Evolutionary conservation across 1,140 invertebrate species (phyloP).

Genomic region (Drosophila aff.): DNA sequence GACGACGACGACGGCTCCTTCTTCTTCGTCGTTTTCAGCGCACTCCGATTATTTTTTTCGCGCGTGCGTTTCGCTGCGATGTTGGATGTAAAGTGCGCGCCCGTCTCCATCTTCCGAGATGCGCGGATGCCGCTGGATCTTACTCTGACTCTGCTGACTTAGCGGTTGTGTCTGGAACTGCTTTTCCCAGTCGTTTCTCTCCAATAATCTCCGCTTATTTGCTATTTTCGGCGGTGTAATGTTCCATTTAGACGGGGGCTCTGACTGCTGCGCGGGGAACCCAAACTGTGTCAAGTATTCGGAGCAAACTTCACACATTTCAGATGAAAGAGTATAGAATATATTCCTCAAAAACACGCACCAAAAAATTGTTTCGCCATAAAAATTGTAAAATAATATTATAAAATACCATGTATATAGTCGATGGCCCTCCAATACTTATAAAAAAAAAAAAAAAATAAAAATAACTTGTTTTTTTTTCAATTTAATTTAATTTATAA

Average conservation of each 20-base stretch:
- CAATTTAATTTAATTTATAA: not conserved
- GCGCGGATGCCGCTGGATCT: constrained; percentile 38
- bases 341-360: not conserved
- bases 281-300: constrained; percentile 29
- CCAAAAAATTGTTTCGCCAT: no score
- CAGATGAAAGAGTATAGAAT: not conserved
- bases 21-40: constrained; percentile 16
- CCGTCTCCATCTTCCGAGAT: constrained; percentile 34
- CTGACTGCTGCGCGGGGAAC: not conserved
- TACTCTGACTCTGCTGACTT: constrained; percentile 19
- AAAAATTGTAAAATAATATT: no score
- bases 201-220: constrained; percentile 63
- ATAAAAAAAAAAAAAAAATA: no score
- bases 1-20: constrained; percentile 23
- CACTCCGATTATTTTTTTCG: constrained; percentile 49
- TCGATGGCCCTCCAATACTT: no score
- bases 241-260: constrained; percentile 32
- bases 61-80: constrained; percentile 71
- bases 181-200: constrained; percentile 43
- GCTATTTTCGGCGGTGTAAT: constrained; percentile 51
- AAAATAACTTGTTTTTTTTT: not conserved
- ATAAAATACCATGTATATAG: no score
- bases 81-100: constrained; percentile 73
- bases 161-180: constrained; percentile 38
- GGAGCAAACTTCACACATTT: constrained; percentile 13